Conservation (phyloP, 2,113 vertebrate genomes). For the Phyllostomus hastatus region DNA sequence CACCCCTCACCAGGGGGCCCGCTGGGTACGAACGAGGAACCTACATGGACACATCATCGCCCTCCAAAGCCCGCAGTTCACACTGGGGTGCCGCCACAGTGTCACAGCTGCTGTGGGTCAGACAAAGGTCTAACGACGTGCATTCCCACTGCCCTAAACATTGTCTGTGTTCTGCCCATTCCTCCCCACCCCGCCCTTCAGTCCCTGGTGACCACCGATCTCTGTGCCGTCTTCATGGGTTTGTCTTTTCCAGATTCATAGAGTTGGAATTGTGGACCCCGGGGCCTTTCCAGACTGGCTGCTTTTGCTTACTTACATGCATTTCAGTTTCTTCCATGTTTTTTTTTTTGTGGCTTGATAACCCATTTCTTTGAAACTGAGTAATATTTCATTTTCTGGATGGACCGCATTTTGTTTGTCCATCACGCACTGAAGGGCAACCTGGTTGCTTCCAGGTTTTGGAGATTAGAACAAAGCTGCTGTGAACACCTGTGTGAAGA, state of each 20-base stretch:
- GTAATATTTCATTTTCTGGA: neutral
- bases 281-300: too few species aligned
- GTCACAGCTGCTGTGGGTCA: too few species aligned
- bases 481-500: neutral
- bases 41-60: rapidly evolving
- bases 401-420: neutral
- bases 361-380: neutral
- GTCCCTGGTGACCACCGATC: too few species aligned
- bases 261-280: neutral
- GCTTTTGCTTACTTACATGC: neutral
- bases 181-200: neutral
- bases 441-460: neutral
- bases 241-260: neutral
- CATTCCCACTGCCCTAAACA: neutral
- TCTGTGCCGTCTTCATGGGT: neutral
- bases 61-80: neutral
- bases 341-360: neutral
- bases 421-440: neutral
- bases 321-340: neutral
- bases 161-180: neutral
- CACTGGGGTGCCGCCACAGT: neutral
- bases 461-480: neutral
- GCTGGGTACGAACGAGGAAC: neutral
- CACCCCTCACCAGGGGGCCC: neutral
- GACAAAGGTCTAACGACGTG: neutral